Evolutionary conservation across 2,888 invertebrate genomes (phyloP).

Genomic region (Cenopis cana): DNA sequence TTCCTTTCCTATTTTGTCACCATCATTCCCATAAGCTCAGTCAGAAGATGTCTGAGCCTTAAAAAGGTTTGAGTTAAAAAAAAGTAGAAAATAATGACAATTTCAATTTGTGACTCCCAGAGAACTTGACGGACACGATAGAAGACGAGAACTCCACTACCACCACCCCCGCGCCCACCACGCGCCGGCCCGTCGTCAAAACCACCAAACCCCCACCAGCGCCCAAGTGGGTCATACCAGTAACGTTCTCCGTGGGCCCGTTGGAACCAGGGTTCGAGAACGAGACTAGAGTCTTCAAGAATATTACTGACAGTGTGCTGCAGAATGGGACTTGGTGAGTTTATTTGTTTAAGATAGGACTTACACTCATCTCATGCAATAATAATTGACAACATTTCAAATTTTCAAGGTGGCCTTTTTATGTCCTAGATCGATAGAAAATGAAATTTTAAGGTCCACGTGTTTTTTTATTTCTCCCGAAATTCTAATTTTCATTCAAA

Average conservation of each 20-base stretch:
- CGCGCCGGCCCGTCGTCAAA: slow-evolving; percentile 52
- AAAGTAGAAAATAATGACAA: too few species aligned
- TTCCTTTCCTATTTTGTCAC: too few species aligned
- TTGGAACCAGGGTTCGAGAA: slow-evolving; percentile 78
- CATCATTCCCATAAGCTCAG: not conserved
- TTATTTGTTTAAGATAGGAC: too few species aligned
- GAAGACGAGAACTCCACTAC: slow-evolving; percentile 76
- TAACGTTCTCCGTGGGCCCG: slow-evolving; percentile 90
- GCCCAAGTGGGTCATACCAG: slow-evolving; percentile 90
- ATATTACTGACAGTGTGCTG: slow-evolving; percentile 60
- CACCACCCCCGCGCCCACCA: slow-evolving; percentile 58
- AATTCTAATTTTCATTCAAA: too few species aligned
- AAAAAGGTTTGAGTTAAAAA: too few species aligned
- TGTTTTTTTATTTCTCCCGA: too few species aligned
- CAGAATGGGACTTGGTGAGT: slow-evolving; percentile 75
- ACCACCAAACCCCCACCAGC: slow-evolving; percentile 64
- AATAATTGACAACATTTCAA: too few species aligned
- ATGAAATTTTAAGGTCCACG: too few species aligned
- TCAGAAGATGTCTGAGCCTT: too few species aligned
- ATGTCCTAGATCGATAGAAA: too few species aligned
- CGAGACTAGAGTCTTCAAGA: slow-evolving; percentile 62
- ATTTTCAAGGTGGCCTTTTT: too few species aligned
- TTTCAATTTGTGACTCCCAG: slow-evolving; percentile 60
- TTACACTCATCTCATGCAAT: too few species aligned
- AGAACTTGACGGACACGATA: slow-evolving; percentile 78